phyloP scores from a whole-genome alignment of 2,113 vertebrate species.

The Rhizomys pruinosus region DNA sequence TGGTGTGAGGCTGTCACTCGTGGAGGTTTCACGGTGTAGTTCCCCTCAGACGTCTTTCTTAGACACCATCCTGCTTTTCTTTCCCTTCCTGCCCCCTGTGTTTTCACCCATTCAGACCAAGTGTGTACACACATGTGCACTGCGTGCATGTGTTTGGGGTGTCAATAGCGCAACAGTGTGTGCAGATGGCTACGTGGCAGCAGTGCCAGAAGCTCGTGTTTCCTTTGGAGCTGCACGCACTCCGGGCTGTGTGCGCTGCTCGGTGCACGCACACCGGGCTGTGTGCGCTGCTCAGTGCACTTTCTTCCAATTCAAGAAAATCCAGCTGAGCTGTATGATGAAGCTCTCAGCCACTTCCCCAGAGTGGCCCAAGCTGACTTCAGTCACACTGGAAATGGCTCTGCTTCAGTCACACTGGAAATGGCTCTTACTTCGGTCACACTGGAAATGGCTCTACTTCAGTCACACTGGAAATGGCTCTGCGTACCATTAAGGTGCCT shows the following conservation, averaged over 20 bases:
- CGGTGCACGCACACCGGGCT: not conserved
- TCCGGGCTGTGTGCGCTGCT: not conserved
- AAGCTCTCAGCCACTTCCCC: not conserved
- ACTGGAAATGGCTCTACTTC: slow-evolving; percentile 51
- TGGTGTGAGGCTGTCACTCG: too few relatives aligned
- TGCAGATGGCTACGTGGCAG: not conserved
- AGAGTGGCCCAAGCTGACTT: not conserved
- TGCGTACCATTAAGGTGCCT: not conserved
- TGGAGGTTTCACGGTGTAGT: too few relatives aligned
- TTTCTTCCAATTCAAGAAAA: slow-evolving; percentile 24
- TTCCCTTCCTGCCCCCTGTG: not conserved
- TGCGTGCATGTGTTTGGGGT: not conserved
- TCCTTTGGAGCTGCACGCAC: too few relatives aligned
- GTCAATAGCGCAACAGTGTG: not conserved
- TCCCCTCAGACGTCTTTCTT: not conserved
- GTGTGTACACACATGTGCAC: not conserved
- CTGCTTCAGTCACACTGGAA: slow-evolving; percentile 27
- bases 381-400: slow-evolving; percentile 43
- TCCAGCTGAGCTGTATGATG: not conserved
- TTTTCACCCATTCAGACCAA: not conserved
- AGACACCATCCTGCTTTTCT: not conserved
- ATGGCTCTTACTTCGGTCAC: slow-evolving; percentile 28
- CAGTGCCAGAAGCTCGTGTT: not conserved
- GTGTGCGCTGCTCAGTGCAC: not conserved
- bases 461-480: slow-evolving; percentile 43